Evolutionary conservation across 1,140 invertebrate species (phyloP).

Genomic region (Schlechtendalia chinensis): DNA sequence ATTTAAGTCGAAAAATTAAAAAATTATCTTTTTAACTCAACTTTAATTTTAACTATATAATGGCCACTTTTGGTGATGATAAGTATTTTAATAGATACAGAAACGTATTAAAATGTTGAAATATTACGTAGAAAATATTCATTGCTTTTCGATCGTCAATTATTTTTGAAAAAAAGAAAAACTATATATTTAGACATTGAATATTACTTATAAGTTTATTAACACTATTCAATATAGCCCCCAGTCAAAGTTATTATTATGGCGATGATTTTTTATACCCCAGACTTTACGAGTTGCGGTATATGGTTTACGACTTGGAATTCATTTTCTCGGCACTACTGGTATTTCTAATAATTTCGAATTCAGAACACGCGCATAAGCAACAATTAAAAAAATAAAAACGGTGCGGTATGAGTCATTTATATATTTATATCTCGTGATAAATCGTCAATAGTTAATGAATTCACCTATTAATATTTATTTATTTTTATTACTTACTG

Average conservation of each 20-base stretch:
- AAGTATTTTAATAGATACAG: too few species aligned
- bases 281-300: background rate
- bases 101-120: too few species aligned
- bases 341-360: conserved; percentile 5
- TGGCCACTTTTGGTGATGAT: too few species aligned
- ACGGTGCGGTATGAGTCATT: background rate
- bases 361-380: background rate
- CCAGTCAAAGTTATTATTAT: conserved; percentile 6
- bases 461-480: background rate
- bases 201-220: conserved; percentile 4
- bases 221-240: background rate
- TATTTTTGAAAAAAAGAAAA: background rate
- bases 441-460: background rate
- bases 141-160: background rate
- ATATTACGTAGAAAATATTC: background rate
- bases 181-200: background rate
- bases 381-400: background rate
- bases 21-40: too few species aligned
- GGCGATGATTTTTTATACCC: background rate
- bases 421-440: conserved; percentile 1
- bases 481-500: background rate
- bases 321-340: background rate
- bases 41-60: too few species aligned
- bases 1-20: too few species aligned
- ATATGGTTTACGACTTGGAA: conserved; percentile 5